Evolutionary conservation across 1,140 invertebrate species (phyloP), one percentile per base, ranked within the genome.

Genomic region (Spodoptera litura): DNA sequence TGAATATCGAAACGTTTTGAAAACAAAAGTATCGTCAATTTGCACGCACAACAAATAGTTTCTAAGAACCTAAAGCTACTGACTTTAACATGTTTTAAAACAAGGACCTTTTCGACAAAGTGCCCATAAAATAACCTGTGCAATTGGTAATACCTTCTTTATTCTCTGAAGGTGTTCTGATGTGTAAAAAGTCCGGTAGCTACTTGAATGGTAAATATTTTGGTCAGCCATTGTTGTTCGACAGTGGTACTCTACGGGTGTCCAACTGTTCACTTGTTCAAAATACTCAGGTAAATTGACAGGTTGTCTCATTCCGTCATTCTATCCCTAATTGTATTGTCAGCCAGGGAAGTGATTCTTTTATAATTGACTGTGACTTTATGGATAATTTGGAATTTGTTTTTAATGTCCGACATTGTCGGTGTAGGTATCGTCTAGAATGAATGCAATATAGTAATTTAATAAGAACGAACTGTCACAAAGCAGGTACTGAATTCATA

Each of bases 181-280:
- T 51, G 44, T 44, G 53, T n/a, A 86, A 78, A 83, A 84, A 80
- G 27, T 58, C 38, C 27, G 52, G 68, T 52, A 76, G 68, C 61
- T 79, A 59, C 72, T 72, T 80, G 38, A 68, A 61, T 83, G 80
- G 86, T 89, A 88, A 89, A 88, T 89, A 88, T 89, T 89, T 89
- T 88, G 87, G 87, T 85, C 64, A 62, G 44, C 68, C 59, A 84
- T 88, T 88, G 87, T 88, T 2, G 52, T 12, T 70, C 12, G 25
- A 44, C 12, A 9, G 31, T 61, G 35, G 11, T 20, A 73, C 74
- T 4, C 74, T 8, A 51, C 53, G 52, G 74, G 35, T 53, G 59
- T 44, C 38, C 38, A 9, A 8, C 4, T 8, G 6, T 44, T 44
- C 38, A 44, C 38, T 44, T 44, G 38, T 44, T 44, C 38, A 44